Conservation (phyloP, 2,888 invertebrate species). For the Drosophila incognita region DNA sequence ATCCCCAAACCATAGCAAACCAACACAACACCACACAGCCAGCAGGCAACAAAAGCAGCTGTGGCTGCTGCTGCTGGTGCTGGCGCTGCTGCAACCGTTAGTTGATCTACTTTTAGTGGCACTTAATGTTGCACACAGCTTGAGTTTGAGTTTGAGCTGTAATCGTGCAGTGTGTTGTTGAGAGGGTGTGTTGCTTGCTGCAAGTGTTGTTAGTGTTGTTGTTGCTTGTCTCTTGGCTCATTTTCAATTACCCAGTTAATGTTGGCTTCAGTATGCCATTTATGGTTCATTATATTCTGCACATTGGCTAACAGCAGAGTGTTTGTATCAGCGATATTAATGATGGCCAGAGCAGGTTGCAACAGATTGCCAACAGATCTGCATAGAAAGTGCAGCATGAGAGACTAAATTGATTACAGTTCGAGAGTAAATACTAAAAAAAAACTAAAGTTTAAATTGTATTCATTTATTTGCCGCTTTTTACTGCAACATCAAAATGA, state of each 20-base stretch:
- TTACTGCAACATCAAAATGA: not conserved
- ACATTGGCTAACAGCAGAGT: constrained; percentile 39
- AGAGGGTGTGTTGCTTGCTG: constrained; percentile 9
- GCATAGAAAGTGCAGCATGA: not conserved
- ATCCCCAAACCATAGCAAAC: constrained; percentile 36
- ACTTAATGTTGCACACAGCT: constrained; percentile 60
- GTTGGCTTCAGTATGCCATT: constrained; percentile 57
- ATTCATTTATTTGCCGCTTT: not conserved
- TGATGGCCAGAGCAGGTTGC: constrained; percentile 25
- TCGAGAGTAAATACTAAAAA: not conserved
- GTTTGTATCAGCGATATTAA: constrained; percentile 17
- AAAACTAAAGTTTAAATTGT: not conserved
- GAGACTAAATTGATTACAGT: not conserved
- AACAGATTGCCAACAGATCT: not conserved
- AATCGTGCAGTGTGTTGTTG: constrained; percentile 9
- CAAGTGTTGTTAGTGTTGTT: not conserved
- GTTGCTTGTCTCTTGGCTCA: constrained; percentile 31
- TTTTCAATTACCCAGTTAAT: constrained; percentile 70
- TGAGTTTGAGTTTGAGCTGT: constrained; percentile 14
- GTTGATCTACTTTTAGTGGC: constrained; percentile 70
- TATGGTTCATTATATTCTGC: constrained; percentile 69
- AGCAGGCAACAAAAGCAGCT: not conserved
- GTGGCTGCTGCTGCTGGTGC: constrained; percentile 2
- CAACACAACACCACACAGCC: not conserved
- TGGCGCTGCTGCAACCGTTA: constrained; percentile 56